phyloP scores from a whole-genome alignment of 2,797 vertebrate species.

The Rhinogobio ventralis region DNA sequence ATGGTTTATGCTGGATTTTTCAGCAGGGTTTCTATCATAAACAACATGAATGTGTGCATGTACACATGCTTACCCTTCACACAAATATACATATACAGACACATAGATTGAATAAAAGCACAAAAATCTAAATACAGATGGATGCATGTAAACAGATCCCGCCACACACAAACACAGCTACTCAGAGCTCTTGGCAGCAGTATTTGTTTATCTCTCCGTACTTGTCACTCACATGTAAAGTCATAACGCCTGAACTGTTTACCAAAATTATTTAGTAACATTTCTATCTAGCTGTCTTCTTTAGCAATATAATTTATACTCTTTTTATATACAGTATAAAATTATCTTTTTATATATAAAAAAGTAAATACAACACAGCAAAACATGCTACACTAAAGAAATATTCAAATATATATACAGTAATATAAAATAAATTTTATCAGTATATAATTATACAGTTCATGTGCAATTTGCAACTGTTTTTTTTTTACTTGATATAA shows the following conservation, averaged over 20 bases:
- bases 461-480: too few species aligned
- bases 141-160: slow-evolving; percentile 6
- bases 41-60: neutral
- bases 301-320: neutral
- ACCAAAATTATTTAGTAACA: slow-evolving; percentile 28
- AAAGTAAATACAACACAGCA: neutral
- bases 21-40: neutral
- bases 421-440: neutral
- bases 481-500: too few species aligned
- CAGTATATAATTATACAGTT: too few species aligned
- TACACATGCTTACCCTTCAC: neutral
- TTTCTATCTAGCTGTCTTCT: neutral
- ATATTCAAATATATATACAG: neutral
- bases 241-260: slow-evolving; percentile 1
- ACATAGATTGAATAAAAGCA: neutral
- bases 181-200: slow-evolving; percentile 27
- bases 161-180: slow-evolving; percentile 16
- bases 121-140: neutral
- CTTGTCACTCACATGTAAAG: slow-evolving; percentile 35
- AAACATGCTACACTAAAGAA: neutral
- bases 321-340: too few species aligned
- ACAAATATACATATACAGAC: neutral
- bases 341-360: neutral
- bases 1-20: neutral
- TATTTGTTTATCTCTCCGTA: slow-evolving; percentile 26